phyloP scores from a whole-genome alignment of 2,888 invertebrate genomes.

The Xylota segnis region DNA sequence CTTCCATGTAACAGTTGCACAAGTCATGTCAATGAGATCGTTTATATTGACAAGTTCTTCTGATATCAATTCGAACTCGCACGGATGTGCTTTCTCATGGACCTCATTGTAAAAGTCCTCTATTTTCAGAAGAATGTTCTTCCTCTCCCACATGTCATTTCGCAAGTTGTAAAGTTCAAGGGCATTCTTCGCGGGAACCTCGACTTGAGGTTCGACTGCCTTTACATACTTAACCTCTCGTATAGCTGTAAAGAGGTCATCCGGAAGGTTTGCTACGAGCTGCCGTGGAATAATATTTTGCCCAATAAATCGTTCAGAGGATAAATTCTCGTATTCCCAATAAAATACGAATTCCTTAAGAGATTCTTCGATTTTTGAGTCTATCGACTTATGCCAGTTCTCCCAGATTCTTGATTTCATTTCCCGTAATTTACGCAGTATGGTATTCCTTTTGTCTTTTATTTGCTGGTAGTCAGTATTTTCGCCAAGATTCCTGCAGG shows the following conservation, averaged over 20 bases:
- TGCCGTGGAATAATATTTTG: background rate
- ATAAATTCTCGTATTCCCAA: slow-evolving; percentile 17
- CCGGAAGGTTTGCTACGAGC: slow-evolving; percentile 63
- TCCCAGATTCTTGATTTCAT: slow-evolving; percentile 85
- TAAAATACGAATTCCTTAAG: slow-evolving; percentile 42
- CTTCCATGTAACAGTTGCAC: slow-evolving; percentile 91
- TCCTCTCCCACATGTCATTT: slow-evolving; percentile 81
- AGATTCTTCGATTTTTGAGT: slow-evolving; percentile 74
- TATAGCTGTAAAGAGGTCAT: slow-evolving; percentile 47
- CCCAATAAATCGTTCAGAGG: background rate
- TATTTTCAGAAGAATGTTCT: slow-evolving; percentile 86
- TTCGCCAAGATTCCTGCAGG: slow-evolving; percentile 49
- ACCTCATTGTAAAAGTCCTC: slow-evolving; percentile 94
- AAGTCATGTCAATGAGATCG: slow-evolving; percentile 88
- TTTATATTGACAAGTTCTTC: slow-evolving; percentile 92
- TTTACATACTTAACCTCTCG: slow-evolving; percentile 70
- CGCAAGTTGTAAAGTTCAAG: slow-evolving; percentile 80
- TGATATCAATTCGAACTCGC: slow-evolving; percentile 91
- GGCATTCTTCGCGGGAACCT: slow-evolving; percentile 78
- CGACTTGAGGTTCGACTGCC: background rate
- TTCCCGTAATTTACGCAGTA: slow-evolving; percentile 84
- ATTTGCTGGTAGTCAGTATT: slow-evolving; percentile 78
- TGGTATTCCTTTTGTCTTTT: slow-evolving; percentile 83
- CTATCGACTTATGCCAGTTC: slow-evolving; percentile 86
- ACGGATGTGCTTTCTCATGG: slow-evolving; percentile 88